These are phyloP conservation scores for Phasia obesa DNA, from an alignment of 2,888 invertebrate species.

Conservation along the genomic window DNA sequence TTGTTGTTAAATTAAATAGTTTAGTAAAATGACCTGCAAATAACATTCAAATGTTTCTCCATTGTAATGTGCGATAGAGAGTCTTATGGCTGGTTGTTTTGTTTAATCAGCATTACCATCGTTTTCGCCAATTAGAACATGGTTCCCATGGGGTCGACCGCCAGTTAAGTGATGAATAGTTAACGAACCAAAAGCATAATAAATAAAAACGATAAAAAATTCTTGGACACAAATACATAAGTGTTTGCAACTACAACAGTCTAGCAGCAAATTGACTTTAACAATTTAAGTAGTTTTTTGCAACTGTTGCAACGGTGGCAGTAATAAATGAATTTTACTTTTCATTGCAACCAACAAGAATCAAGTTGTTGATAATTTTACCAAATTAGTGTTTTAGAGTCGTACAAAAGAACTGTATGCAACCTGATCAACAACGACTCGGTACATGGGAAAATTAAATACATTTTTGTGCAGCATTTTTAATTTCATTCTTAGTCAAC, in stretches of 20 bases:
- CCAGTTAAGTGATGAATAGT: slow-evolving; percentile 60
- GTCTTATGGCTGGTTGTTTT: slow-evolving; percentile 19
- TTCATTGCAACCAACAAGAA: slow-evolving; percentile 55
- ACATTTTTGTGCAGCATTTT: slow-evolving; percentile 62
- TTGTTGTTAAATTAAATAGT: slow-evolving; percentile 7
- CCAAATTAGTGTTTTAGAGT: slow-evolving; percentile 63
- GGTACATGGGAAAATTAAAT: slow-evolving; percentile 67
- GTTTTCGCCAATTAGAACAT: slow-evolving; percentile 71
- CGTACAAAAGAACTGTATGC: slow-evolving; percentile 9
- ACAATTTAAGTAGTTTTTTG: slow-evolving; percentile 50
- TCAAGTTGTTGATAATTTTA: slow-evolving; percentile 59
- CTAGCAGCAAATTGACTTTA: slow-evolving; percentile 68
- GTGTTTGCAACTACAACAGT: neutral
- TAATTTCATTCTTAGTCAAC: slow-evolving; percentile 60
- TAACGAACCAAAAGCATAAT: neutral
- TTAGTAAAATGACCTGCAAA: neutral
- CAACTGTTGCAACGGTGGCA: slow-evolving; percentile 24
- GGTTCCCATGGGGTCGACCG: slow-evolving; percentile 69
- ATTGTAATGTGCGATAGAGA: neutral
- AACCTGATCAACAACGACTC: slow-evolving; percentile 34
- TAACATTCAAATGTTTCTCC: slow-evolving; percentile 21
- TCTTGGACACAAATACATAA: slow-evolving; percentile 32
- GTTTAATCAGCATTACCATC: slow-evolving; percentile 69
- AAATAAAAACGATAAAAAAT: neutral
- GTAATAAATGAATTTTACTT: slow-evolving; percentile 57